phyloP scores from a whole-genome alignment of 2,797 vertebrate species.

The Platyrinchus mystaceus region DNA sequence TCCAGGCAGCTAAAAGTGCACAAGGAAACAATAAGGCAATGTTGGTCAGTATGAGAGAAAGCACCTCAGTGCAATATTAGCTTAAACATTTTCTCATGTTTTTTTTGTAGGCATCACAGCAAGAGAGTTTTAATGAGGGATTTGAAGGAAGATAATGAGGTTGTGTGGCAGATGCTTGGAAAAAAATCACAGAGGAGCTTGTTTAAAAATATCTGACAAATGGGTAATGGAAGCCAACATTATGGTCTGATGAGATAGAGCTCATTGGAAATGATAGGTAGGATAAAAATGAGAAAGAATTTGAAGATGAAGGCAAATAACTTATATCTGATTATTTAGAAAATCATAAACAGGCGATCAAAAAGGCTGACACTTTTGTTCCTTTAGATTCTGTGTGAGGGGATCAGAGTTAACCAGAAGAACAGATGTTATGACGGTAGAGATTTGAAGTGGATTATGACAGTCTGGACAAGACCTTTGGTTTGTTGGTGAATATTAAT shows the following conservation, averaged over 20 bases:
- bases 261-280: not conserved
- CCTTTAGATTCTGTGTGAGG: not conserved
- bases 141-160: constrained; percentile 64
- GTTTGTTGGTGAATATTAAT: not conserved
- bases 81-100: constrained; percentile 23
- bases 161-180: constrained; percentile 58
- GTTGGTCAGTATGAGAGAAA: constrained; percentile 27
- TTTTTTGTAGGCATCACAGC: constrained; percentile 53
- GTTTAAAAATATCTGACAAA: constrained; percentile 60
- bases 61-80: not conserved
- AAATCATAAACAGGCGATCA: not conserved
- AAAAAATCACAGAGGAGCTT: constrained; percentile 47
- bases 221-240: not conserved
- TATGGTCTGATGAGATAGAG: not conserved
- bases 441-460: not conserved
- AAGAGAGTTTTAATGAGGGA: constrained; percentile 65
- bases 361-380: not conserved
- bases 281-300: not conserved
- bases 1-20: not conserved
- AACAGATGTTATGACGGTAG: not conserved
- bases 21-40: constrained; percentile 17
- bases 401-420: not conserved
- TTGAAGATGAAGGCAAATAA: not conserved
- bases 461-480: not conserved
- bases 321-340: not conserved